Evolutionary conservation across 64 coral and sea anemone genomes (phyloP).

Genomic region (Catalaphyllia jardinei): DNA sequence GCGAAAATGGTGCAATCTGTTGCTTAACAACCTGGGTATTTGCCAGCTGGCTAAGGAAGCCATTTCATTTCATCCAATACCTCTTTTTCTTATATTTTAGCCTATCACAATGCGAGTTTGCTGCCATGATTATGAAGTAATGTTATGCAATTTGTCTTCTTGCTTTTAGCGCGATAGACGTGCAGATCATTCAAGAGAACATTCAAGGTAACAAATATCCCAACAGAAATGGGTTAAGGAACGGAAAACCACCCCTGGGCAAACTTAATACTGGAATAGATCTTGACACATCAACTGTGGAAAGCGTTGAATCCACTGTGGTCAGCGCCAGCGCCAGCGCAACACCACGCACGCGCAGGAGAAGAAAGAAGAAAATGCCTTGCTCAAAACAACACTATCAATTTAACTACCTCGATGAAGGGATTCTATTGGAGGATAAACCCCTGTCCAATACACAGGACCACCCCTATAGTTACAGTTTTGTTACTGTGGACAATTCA

Average conservation of each 20-base stretch:
- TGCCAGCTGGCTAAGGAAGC: too few species aligned
- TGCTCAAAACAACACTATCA: conserved; percentile 48
- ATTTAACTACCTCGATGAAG: conserved; percentile 70
- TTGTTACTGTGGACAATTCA: conserved; percentile 57
- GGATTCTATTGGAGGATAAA: conserved; percentile 69
- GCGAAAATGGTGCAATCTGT: too few species aligned
- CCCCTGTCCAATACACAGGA: conserved; percentile 44
- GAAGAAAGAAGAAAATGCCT: conserved; percentile 70
- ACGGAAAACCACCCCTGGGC: conserved; percentile 1
- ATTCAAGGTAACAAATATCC: conserved; percentile 15
- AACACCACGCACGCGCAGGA: conserved; percentile 53
- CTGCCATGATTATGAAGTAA: not conserved
- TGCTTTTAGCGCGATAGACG: conserved; percentile 17
- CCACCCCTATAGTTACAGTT: conserved; percentile 43
- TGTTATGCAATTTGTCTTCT: not conserved
- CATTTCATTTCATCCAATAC: too few species aligned
- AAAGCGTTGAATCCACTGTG: not conserved
- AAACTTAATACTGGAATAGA: conserved; percentile 24
- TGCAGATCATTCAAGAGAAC: conserved; percentile 33
- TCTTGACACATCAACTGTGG: conserved; percentile 8
- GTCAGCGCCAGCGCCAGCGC: not conserved
- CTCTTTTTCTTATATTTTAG: too few species aligned
- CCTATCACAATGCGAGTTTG: not conserved
- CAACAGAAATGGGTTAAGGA: not conserved
- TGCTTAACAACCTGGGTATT: too few species aligned